Conservation (phyloP, 1,140 invertebrate species). For the Achatina immaculata region DNA sequence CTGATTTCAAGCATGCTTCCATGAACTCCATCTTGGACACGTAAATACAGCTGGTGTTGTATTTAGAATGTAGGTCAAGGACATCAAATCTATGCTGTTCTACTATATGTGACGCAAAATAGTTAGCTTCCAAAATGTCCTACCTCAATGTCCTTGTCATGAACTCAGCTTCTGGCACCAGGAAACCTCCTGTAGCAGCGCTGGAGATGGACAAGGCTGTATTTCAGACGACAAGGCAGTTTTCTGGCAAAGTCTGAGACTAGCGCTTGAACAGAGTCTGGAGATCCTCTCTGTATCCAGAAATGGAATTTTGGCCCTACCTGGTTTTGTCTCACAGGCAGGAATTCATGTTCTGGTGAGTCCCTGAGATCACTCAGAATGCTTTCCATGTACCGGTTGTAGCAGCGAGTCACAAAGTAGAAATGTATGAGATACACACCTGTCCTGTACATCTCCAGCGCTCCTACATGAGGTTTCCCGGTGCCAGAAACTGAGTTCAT, state of each 20-base stretch:
- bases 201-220: constrained; percentile 71
- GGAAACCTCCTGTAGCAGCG: constrained; percentile 68
- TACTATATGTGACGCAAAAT: constrained; percentile 66
- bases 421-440: constrained; percentile 64
- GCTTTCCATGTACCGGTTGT: constrained; percentile 66
- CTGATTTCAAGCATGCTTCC: constrained; percentile 65
- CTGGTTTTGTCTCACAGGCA: constrained; percentile 74
- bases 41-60: constrained; percentile 55
- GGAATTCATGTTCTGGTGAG: constrained; percentile 70
- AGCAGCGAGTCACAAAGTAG: constrained; percentile 72
- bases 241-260: constrained; percentile 57
- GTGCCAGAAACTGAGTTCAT: constrained; percentile 71
- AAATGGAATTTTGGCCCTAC: constrained; percentile 71
- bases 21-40: constrained; percentile 63
- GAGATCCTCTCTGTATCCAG: constrained; percentile 72
- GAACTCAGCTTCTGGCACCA: constrained; percentile 71
- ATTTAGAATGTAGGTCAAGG: constrained; percentile 73
- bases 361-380: constrained; percentile 63
- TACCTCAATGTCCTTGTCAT: constrained; percentile 68
- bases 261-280: constrained; percentile 67
- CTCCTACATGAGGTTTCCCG: constrained; percentile 70
- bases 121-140: constrained; percentile 74
- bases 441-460: constrained; percentile 64
- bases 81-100: constrained; percentile 70
- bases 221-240: constrained; percentile 72